Conservation (phyloP, 2,888 invertebrate genomes). For the Sphaerophoria taeniata region DNA sequence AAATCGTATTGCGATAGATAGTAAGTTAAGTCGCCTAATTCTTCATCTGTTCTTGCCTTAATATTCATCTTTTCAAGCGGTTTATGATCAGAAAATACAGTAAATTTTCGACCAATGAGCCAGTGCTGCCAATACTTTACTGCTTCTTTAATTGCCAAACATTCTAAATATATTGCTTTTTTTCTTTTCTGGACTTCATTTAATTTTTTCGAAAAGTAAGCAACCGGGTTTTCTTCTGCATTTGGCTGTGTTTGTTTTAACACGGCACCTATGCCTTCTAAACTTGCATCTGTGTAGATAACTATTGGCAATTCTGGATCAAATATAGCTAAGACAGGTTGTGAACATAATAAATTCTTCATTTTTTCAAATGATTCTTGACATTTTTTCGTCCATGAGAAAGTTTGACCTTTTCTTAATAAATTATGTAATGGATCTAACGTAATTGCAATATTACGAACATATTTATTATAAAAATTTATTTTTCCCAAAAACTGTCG, state of each 20-base stretch:
- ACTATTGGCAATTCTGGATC: conserved; percentile 67
- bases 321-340: conserved; percentile 70
- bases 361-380: conserved; percentile 64
- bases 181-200: conserved; percentile 53
- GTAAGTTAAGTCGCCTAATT: conserved; percentile 1
- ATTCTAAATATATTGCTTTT: conserved; percentile 41
- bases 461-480: conserved; percentile 70
- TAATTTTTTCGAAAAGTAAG: conserved; percentile 52
- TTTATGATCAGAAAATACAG: conserved; percentile 71
- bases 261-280: conserved; percentile 65
- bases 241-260: conserved; percentile 69
- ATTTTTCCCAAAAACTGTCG: conserved; percentile 70
- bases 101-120: conserved; percentile 45
- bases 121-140: conserved; percentile 14
- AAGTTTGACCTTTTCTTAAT: conserved; percentile 43
- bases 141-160: conserved; percentile 15
- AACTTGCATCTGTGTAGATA: conserved; percentile 70
- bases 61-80: conserved; percentile 61
- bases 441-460: conserved; percentile 42
- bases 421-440: conserved; percentile 71
- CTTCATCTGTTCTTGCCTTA: conserved; percentile 3
- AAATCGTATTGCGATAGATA: conserved; percentile 19
- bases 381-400: conserved; percentile 65
- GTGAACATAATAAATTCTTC: conserved; percentile 46
- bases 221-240: conserved; percentile 23